These are phyloP conservation scores for Calidris pugnax DNA, from an alignment of 2,113 vertebrate genomes.

Conservation along the genomic window DNA sequence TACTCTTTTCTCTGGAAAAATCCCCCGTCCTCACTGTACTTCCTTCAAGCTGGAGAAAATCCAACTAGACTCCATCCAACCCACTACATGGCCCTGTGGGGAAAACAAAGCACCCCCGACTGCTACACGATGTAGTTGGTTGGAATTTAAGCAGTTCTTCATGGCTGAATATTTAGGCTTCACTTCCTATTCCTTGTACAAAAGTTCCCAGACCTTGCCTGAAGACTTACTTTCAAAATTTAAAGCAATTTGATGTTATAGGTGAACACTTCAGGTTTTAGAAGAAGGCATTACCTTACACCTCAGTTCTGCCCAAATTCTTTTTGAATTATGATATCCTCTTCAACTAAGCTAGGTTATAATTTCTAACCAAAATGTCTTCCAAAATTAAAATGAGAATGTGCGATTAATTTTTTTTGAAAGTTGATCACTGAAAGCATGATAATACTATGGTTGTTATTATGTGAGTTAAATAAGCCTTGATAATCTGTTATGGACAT, in stretches of 20 bases:
- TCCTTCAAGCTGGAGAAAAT: conserved; percentile 22
- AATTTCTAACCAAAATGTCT: neutral
- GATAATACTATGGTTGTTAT: neutral
- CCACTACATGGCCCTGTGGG: neutral
- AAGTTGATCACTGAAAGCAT: neutral
- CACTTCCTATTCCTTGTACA: neutral
- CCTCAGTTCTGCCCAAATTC: neutral
- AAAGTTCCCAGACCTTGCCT: neutral
- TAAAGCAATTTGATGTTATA: neutral
- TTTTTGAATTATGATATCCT: neutral
- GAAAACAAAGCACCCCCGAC: neutral
- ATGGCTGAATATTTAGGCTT: neutral
- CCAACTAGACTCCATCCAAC: neutral
- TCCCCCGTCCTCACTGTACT: neutral
- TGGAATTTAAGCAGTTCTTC: neutral
- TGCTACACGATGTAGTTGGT: neutral
- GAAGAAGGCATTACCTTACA: neutral
- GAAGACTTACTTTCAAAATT: neutral
- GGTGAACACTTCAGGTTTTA: neutral
- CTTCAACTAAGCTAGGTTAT: neutral
- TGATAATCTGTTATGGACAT: neutral
- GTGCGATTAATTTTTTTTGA: neutral
- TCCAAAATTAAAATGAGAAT: neutral
- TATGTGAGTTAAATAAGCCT: neutral
- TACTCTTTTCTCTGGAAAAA: conserved; percentile 31